These are phyloP conservation scores for Lucinisca nassula DNA, from an alignment of 2,888 invertebrate species.

Conservation along the genomic window DNA sequence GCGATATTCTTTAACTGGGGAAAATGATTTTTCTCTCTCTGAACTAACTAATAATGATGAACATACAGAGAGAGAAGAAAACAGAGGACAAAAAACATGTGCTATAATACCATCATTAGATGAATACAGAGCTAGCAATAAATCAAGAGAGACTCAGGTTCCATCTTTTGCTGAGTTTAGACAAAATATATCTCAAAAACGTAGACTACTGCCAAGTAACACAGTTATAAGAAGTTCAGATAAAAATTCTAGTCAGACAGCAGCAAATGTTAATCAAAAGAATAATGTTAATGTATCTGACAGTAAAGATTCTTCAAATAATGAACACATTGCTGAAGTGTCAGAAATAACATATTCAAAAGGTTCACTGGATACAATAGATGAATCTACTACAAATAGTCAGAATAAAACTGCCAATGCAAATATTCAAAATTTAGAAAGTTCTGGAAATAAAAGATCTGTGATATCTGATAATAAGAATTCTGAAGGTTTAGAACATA, in stretches of 20 bases:
- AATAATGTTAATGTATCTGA: neutral
- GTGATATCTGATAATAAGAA: neutral
- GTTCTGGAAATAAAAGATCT: neutral
- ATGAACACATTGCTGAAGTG: neutral
- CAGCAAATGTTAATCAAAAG: neutral
- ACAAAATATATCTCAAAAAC: neutral
- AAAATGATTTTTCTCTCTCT: conserved; percentile 17
- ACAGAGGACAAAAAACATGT: neutral
- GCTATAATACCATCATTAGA: neutral
- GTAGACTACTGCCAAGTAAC: conserved; percentile 10
- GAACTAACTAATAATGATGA: neutral
- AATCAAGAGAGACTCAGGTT: conserved; percentile 15
- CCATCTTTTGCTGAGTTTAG: conserved; percentile 48
- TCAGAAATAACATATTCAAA: conserved; percentile 7
- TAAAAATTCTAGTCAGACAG: conserved; percentile 9
- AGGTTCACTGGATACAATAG: neutral
- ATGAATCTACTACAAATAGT: neutral
- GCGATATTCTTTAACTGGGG: conserved; percentile 53
- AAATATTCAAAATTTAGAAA: neutral
- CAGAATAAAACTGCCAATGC: neutral
- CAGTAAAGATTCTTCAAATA: neutral
- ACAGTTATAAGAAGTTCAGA: neutral
- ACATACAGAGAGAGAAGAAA: neutral
- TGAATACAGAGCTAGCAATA: neutral
- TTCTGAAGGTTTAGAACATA: neutral